phyloP scores from a whole-genome alignment of 1,140 invertebrate species.

The Cyrtorhinus lividipennis region DNA sequence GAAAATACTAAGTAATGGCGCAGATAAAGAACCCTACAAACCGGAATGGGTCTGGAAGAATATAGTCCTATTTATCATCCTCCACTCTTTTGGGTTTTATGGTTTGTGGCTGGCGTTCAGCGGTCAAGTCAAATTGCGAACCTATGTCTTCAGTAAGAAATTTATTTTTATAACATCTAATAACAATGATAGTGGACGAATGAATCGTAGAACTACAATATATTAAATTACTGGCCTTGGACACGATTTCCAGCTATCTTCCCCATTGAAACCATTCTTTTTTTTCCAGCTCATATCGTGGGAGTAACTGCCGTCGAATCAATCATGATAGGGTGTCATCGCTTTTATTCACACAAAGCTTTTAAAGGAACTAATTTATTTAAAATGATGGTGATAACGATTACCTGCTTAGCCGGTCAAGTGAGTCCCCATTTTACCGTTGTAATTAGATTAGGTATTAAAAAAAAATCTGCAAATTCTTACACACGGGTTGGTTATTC shows the following conservation, averaged over 20 bases:
- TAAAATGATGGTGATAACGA: conserved; percentile 28
- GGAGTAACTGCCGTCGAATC: conserved; percentile 25
- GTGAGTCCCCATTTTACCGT: no score
- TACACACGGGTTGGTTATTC: no score
- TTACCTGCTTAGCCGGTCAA: no score
- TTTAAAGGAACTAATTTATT: conserved; percentile 35
- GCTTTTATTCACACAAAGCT: conserved; percentile 37
- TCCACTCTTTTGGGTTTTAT: background rate
- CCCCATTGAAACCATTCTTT: no score
- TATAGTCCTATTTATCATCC: background rate
- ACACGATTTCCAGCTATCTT: no score
- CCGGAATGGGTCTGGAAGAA: background rate
- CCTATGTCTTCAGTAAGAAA: background rate
- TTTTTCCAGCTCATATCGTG: background rate
- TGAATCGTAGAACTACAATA: no score
- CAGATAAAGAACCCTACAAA: background rate
- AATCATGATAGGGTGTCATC: conserved; percentile 38
- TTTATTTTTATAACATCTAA: no score
- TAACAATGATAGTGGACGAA: no score
- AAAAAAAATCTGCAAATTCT: no score
- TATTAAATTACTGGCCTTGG: no score
- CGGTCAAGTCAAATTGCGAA: background rate
- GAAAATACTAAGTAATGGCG: background rate
- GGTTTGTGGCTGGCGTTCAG: background rate
- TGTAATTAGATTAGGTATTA: no score